Base-by-base conservation (phyloP, 2,888 invertebrate genomes). In the Rhamphomyia laevipes region DNA sequence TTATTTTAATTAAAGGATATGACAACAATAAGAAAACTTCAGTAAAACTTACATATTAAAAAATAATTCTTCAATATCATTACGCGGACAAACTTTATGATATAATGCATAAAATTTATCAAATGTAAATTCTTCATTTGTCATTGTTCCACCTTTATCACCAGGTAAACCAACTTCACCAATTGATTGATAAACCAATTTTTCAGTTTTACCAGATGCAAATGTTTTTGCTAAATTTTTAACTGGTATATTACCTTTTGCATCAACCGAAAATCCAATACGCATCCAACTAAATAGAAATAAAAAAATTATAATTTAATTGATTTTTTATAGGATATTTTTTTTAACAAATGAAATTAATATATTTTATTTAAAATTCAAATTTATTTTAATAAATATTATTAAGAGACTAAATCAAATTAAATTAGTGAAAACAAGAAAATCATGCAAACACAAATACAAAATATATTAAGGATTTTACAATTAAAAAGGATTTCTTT, bases 161-260 rank as follows among this genome's bases (percentile, higher is more conserved):
- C 88, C 86, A 0, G 97, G 95, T 55, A 99, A 78, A 21, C 87
- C 92, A 54, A 96, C 77, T 65, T 97, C 97, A 47, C 87, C 83
- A 56, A 99, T 77, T 70, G 92, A 93, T 67, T 97, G 95, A 74
- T 96, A 96, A 33, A 99, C 93, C 67, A 96, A 77, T 72, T 94
- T 96, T 73, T 99, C 99, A 5, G 96, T 95, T 75, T 95, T 95
- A 45, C 99, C 99, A n/a, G 97, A 97, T 3, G 97, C 96, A 74
- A 99, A 99, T 50, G 97, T 99, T 65, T 92, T 78, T 48, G 95
- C 93, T 33, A 99, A 87, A 45, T 93, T 90, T 74, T 93, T 90
- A 3, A 97, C 94, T 3, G 97, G 96, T 50, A 99, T 95, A 73
- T 94, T 93, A 37, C 94, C 92, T 63, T 85, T 86, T 35, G 89